phyloP scores from a whole-genome alignment of 92 coral and sea anemone genomes.

The Micromussa lordhowensis region DNA sequence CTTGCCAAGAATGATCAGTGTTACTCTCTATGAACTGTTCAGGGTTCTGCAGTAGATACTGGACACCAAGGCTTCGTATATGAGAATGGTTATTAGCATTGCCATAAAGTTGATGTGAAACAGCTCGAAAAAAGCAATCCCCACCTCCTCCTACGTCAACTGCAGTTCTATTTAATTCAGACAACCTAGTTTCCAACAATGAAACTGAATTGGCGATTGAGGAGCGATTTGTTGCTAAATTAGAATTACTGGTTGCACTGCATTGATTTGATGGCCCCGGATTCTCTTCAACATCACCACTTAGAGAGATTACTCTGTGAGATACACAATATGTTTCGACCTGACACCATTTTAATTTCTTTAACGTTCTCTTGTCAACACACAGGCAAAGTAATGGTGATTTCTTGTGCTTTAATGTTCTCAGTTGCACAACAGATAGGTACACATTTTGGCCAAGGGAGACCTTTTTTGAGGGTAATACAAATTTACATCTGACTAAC shows the following conservation, averaged over 20 bases:
- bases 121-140: slow-evolving; percentile 60
- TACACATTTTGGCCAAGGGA: no score
- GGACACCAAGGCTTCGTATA: slow-evolving; percentile 53
- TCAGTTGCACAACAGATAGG: no score
- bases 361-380: not conserved
- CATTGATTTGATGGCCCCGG: slow-evolving; percentile 12
- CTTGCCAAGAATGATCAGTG: slow-evolving; percentile 56
- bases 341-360: slow-evolving; percentile 13
- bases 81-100: slow-evolving; percentile 39
- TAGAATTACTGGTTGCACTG: slow-evolving; percentile 3
- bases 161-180: slow-evolving; percentile 27
- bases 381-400: no score
- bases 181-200: slow-evolving; percentile 49
- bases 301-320: slow-evolving; percentile 18
- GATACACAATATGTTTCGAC: slow-evolving; percentile 17
- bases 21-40: slow-evolving; percentile 56
- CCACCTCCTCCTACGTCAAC: slow-evolving; percentile 49
- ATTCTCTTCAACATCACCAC: slow-evolving; percentile 34
- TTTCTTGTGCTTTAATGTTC: no score
- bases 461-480: no score
- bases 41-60: slow-evolving; percentile 47
- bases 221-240: not conserved
- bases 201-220: not conserved
- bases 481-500: no score
- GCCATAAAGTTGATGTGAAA: slow-evolving; percentile 57